Evolutionary conservation across 2,888 invertebrate species (phyloP).

Genomic region (Drosophila atripex): DNA sequence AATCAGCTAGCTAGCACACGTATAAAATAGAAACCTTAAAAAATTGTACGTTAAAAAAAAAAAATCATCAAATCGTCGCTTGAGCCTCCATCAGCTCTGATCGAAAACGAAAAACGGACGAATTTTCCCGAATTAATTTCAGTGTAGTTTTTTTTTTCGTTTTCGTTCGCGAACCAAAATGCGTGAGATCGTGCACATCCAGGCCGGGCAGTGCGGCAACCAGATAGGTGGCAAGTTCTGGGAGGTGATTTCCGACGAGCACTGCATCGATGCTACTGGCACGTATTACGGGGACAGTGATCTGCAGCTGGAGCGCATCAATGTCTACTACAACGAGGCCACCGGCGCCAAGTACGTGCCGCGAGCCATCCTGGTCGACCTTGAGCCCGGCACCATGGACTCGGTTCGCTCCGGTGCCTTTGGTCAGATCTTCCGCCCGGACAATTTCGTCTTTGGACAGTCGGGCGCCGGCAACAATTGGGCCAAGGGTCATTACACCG

Average conservation of each 20-base stretch:
- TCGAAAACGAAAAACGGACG: neutral
- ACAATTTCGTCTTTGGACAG: constrained; percentile 97
- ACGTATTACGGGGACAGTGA: constrained; percentile 96
- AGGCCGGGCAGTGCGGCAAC: constrained; percentile 97
- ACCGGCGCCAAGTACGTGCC: constrained; percentile 97
- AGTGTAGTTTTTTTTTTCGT: constrained; percentile 2
- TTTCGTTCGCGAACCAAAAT: constrained; percentile 85
- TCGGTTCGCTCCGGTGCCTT: constrained; percentile 97
- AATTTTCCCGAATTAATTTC: constrained; percentile 12
- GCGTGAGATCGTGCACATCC: constrained; percentile 98
- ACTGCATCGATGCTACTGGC: constrained; percentile 96
- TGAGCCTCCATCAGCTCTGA: constrained; percentile 13
- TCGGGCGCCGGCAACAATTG: constrained; percentile 94
- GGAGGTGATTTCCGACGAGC: constrained; percentile 98
- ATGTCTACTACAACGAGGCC: constrained; percentile 98
- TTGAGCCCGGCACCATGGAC: constrained; percentile 99
- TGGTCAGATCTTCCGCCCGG: constrained; percentile 96
- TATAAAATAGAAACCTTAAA: constrained; percentile 53
- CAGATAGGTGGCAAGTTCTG: constrained; percentile 98
- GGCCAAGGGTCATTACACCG: constrained; percentile 97
- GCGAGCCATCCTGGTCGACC: constrained; percentile 95
- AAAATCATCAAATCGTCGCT: constrained; percentile 42
- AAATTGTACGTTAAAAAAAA: constrained; percentile 57
- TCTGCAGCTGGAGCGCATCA: constrained; percentile 96
- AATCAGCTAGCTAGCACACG: constrained; percentile 58